A percentile compares a stretch with the other conserved stretches of the same genome.
These are phyloP conservation scores for Prosopocoilus inquinatus DNA, from an alignment of 2,888 invertebrate genomes.

Conservation along the genomic window DNA sequence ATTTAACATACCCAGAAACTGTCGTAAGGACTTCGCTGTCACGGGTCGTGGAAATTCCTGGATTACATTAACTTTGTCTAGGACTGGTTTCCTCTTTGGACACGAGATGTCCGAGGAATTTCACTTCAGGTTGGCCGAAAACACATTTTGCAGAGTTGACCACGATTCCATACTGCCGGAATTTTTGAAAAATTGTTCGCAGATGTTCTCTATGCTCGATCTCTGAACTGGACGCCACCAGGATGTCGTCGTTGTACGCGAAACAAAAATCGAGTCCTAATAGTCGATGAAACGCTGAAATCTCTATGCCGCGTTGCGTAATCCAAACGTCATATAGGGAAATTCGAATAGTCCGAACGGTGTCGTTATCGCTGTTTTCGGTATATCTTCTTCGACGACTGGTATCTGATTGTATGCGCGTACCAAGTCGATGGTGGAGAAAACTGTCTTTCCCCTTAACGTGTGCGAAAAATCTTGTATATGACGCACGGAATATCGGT, in stretches of 20 bases:
- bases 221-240: neutral
- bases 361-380: too few relatives aligned
- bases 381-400: too few relatives aligned
- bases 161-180: neutral
- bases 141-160: neutral
- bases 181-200: neutral
- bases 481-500: slow-evolving; percentile 25
- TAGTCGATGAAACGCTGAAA: slow-evolving; percentile 44
- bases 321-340: slow-evolving; percentile 39
- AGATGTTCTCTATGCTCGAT: slow-evolving; percentile 15
- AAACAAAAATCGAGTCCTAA: slow-evolving; percentile 37
- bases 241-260: slow-evolving; percentile 27
- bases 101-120: neutral
- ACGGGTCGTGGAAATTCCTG: neutral
- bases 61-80: neutral
- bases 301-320: slow-evolving; percentile 46
- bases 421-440: slow-evolving; percentile 37
- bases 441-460: slow-evolving; percentile 3
- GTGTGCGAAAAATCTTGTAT: slow-evolving; percentile 25
- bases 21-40: too few relatives aligned
- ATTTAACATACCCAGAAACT: too few relatives aligned
- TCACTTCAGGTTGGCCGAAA: neutral
- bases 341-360: slow-evolving; percentile 38
- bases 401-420: slow-evolving; percentile 46
- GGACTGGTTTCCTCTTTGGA: neutral